Evolutionary conservation across 2,113 vertebrate genomes (phyloP).

Genomic region (Nasalis larvatus): DNA sequence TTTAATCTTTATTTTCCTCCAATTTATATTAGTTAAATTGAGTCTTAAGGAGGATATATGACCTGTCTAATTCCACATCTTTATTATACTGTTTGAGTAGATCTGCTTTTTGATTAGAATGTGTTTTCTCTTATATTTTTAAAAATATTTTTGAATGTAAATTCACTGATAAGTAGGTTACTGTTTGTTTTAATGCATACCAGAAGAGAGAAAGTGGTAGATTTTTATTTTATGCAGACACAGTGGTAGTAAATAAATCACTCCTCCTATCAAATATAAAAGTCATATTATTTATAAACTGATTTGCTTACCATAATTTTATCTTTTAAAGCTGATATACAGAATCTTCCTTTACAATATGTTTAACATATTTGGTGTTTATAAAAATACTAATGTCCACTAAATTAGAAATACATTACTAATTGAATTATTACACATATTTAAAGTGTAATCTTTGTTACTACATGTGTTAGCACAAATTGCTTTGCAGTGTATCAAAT

Average conservation of each 20-base stretch:
- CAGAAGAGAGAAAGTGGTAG: neutral
- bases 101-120: neutral
- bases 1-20: neutral
- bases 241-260: neutral
- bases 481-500: constrained; percentile 67
- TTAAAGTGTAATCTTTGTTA: constrained; percentile 79
- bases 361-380: constrained; percentile 49
- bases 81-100: neutral
- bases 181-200: neutral
- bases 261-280: neutral
- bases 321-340: neutral
- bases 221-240: neutral
- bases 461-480: constrained; percentile 77
- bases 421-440: constrained; percentile 75
- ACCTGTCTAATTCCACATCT: neutral
- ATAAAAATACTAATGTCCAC: constrained; percentile 57
- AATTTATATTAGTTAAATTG: neutral
- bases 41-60: neutral
- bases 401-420: constrained; percentile 68
- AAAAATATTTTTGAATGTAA: neutral
- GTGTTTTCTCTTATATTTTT: neutral
- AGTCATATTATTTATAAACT: neutral
- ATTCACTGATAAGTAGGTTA: neutral
- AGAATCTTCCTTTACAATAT: neutral
- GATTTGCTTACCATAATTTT: neutral